These are phyloP conservation scores for Acromyrmex echinatior DNA, from an alignment of 1,140 invertebrate genomes.

Conservation along the genomic window DNA sequence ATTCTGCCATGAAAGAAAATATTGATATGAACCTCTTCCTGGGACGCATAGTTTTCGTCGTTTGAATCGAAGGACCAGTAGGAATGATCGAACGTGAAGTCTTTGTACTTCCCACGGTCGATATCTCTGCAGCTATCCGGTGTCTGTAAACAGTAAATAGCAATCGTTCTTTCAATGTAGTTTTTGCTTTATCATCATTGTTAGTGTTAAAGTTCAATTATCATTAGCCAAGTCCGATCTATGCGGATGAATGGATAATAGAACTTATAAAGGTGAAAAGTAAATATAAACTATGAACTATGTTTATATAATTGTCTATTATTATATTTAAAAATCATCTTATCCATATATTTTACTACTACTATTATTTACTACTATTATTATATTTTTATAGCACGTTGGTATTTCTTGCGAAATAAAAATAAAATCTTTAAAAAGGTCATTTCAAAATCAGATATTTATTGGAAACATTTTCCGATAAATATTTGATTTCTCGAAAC, in stretches of 20 bases:
- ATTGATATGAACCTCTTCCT: conserved; percentile 89
- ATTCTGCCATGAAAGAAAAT: neutral
- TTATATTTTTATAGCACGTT: neutral
- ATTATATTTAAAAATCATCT: neutral
- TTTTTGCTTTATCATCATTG: neutral
- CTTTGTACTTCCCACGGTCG: conserved; percentile 91
- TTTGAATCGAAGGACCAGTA: conserved; percentile 94
- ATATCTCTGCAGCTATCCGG: conserved; percentile 85
- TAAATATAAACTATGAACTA: neutral
- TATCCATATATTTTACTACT: neutral
- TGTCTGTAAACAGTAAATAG: conserved; percentile 82
- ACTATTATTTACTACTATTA: no score
- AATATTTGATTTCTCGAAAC: neutral
- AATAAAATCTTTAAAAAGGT: neutral
- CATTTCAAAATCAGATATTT: neutral
- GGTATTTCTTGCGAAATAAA: no score
- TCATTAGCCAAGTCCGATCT: neutral
- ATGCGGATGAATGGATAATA: neutral
- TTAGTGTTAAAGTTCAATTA: conserved; percentile 43
- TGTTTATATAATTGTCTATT: neutral
- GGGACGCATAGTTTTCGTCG: conserved; percentile 92
- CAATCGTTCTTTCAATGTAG: conserved; percentile 12
- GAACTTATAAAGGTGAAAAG: neutral
- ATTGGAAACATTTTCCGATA: neutral
- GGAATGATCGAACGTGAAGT: conserved; percentile 97